phyloP scores from a whole-genome alignment of 2,113 vertebrate genomes.

The Callionymus lyra region DNA sequence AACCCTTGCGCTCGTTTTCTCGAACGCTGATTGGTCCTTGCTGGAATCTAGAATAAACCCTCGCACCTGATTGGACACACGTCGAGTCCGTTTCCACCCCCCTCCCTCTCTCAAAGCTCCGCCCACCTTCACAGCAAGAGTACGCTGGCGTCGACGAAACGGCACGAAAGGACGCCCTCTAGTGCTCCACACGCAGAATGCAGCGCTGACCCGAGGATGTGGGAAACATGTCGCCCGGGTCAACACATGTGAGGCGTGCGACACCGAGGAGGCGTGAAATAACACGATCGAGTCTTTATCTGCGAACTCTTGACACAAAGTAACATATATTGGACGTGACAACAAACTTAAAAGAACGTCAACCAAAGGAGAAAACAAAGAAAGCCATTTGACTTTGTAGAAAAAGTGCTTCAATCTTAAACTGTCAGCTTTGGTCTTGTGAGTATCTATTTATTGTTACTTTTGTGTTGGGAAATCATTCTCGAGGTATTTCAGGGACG shows the following conservation, averaged over 20 bases:
- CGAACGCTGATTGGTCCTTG: slow-evolving; percentile 34
- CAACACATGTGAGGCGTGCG: no score
- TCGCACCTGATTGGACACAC: slow-evolving; percentile 35
- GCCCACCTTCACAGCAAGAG: slow-evolving; percentile 16
- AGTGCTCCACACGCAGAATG: slow-evolving; percentile 10
- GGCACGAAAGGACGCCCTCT: slow-evolving; percentile 10
- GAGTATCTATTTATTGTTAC: no score
- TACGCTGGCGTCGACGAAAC: slow-evolving; percentile 21
- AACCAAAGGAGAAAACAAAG: background rate
- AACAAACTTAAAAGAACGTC: background rate
- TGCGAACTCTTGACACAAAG: no score
- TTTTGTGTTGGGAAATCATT: no score
- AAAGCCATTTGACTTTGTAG: background rate
- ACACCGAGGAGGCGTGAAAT: no score
- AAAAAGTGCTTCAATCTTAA: background rate
- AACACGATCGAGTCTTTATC: no score
- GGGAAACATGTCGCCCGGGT: no score
- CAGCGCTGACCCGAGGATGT: background rate
- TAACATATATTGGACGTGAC: no score
- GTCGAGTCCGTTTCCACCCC: slow-evolving; percentile 4
- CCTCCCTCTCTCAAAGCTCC: no score
- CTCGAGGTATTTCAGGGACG: no score
- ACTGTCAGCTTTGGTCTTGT: no score
- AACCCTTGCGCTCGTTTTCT: slow-evolving; percentile 8
- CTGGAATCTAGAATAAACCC: background rate